Evolutionary conservation across 2,888 invertebrate species (phyloP), one percentile per base, ranked within the genome.

Genomic region (Phalera bucephala): DNA sequence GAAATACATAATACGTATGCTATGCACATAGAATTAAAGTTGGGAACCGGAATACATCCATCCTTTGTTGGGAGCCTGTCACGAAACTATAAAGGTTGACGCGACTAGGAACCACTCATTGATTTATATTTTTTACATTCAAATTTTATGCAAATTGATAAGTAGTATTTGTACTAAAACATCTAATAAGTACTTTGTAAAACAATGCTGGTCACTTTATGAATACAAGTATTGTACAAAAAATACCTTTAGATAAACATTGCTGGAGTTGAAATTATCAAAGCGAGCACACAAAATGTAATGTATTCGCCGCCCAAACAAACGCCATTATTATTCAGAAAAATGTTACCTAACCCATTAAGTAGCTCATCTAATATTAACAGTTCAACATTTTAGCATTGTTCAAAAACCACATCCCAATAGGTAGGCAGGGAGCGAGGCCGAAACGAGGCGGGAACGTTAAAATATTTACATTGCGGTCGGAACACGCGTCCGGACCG

Each of bases 401-500:
- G 59, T 59, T 45, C 33, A 34, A 62, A 59, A 64, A 12, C 61
- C 70, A 54, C 62, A 59, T 63, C 55, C 62, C 64, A 58, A 73
- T 72, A 54, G 51, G 52, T 44, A 45, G 48, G 47, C 25, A 45
- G 40, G 40, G 37, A 49, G 45, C 40, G 57, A 52, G 54, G 59
- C 61, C 61, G 62, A 63, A 71, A 70, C 72, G 25, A 17, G 64
- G 65, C 57, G 63, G 46, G 47, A 57, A 48, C 65, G 72, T 74
- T 82, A 75, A 79, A 83, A 81, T 80, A 83, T 85, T 85, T 80
- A 81, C 72, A 72, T 42, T 70, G 75, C 71, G 74, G 80, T 72
- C 61, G 69, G 69, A 73, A 68, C 69, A 64, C 54, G 61, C 59
- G 63, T 59, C 64, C 47, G 62, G 49, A 54, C 55, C 52, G 36